Evolutionary conservation across 2,888 invertebrate genomes (phyloP).

Genomic region (Helicoverpa assulta): DNA sequence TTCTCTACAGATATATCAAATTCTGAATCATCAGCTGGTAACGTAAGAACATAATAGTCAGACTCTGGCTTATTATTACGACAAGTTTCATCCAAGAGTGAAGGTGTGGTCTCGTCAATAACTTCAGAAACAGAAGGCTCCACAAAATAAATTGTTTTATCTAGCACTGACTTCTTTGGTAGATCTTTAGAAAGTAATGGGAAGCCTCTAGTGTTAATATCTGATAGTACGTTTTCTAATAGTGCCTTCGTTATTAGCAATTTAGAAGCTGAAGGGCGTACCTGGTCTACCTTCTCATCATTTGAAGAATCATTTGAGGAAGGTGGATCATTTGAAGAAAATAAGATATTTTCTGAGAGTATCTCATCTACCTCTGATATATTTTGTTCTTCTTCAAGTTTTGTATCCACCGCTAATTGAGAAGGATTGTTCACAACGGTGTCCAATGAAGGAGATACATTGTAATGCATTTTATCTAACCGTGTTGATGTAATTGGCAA

Average conservation of each 20-base stretch:
- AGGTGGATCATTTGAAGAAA: not conserved
- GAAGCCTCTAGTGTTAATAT: not conserved
- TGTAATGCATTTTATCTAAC: not conserved
- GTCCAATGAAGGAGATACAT: not conserved
- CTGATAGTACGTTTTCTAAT: conserved; percentile 19
- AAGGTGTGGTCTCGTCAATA: too few species aligned
- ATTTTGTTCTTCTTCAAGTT: not conserved
- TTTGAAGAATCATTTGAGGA: too few species aligned
- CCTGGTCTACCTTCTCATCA: not conserved
- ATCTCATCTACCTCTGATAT: not conserved
- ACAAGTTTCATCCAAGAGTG: not conserved
- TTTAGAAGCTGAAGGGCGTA: not conserved
- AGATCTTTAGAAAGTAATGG: not conserved
- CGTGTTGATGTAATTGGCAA: not conserved
- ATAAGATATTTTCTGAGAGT: not conserved
- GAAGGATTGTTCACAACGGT: not conserved
- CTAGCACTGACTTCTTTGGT: not conserved
- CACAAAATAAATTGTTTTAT: not conserved
- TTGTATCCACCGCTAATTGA: not conserved
- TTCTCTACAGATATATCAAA: not conserved
- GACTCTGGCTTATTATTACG: not conserved
- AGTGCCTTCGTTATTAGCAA: conserved; percentile 21
- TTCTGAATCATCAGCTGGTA: not conserved
- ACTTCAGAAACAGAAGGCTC: not conserved
- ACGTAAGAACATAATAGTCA: not conserved